Conservation (phyloP, 64 coral and sea anemone species). For the Stichodactyla mertensii region DNA sequence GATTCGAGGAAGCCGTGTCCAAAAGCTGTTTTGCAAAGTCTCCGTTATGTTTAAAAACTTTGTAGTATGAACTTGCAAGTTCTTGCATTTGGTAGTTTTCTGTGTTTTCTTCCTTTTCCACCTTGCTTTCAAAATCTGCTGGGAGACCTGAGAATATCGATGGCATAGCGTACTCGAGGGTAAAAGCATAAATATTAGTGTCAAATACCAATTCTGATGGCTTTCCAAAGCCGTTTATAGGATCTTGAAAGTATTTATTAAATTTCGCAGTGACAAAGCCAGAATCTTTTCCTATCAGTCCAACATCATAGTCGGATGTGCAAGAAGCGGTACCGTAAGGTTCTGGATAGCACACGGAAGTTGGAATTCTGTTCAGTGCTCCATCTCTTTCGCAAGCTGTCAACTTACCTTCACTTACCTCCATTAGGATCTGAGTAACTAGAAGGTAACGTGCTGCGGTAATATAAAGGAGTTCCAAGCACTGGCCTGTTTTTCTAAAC, state of each 20-base stretch:
- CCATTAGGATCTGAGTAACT: constrained; percentile 38
- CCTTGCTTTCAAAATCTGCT: not conserved
- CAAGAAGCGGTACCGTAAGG: constrained; percentile 52
- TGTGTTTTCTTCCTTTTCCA: not conserved
- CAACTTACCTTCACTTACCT: constrained; percentile 23
- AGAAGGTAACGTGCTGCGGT: constrained; percentile 60
- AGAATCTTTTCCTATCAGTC: constrained; percentile 46
- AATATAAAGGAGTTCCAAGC: constrained; percentile 28
- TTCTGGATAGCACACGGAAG: constrained; percentile 45
- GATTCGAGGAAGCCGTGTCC: not conserved
- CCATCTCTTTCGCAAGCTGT: constrained; percentile 15
- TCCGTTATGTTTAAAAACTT: constrained; percentile 61
- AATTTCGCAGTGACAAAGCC: constrained; percentile 37
- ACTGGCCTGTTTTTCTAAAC: not conserved
- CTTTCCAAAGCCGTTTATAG: constrained; percentile 5
- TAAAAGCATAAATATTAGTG: constrained; percentile 72
- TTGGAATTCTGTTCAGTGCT: not conserved
- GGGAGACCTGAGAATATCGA: constrained; percentile 32
- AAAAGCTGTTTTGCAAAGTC: constrained; percentile 14
- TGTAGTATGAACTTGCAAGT: constrained; percentile 60
- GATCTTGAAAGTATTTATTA: constrained; percentile 50
- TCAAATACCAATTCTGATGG: constrained; percentile 68
- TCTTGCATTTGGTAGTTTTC: constrained; percentile 36
- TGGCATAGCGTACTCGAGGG: constrained; percentile 57
- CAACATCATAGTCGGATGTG: constrained; percentile 67